A percentile compares a stretch with the other conserved stretches of the same genome.
Evolutionary conservation across 2,888 invertebrate species (phyloP).

Genomic region (Diabrotica balteata): DNA sequence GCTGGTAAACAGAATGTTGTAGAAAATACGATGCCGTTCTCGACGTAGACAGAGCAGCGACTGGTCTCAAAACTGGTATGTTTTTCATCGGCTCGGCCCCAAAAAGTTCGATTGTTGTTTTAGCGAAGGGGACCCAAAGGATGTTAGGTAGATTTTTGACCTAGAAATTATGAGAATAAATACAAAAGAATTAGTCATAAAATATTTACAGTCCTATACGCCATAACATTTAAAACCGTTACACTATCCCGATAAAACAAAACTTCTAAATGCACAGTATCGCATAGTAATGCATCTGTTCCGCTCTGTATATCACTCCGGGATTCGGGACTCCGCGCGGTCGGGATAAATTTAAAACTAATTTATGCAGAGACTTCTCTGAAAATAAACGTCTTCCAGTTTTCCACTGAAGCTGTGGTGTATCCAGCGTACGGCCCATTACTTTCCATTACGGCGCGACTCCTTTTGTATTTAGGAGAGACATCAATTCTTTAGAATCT

Average conservation of each 20-base stretch:
- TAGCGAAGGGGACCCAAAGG: too few relatives aligned
- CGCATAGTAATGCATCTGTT: slow-evolving; percentile 29
- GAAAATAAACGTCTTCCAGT: slow-evolving; percentile 40
- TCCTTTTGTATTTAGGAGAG: slow-evolving; percentile 40
- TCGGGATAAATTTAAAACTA: slow-evolving; percentile 40
- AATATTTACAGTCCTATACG: too few relatives aligned
- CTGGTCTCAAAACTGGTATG: too few relatives aligned
- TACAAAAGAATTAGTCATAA: too few relatives aligned
- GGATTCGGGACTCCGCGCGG: slow-evolving; percentile 27
- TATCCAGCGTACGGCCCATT: slow-evolving; percentile 46
- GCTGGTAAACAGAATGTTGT: too few relatives aligned
- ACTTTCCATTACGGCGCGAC: slow-evolving; percentile 46
- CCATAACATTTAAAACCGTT: too few relatives aligned
- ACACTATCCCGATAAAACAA: not conserved
- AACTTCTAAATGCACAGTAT: slow-evolving; percentile 9
- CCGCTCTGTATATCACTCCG: slow-evolving; percentile 29
- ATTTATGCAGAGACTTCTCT: slow-evolving; percentile 42
- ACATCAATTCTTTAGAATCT: slow-evolving; percentile 34
- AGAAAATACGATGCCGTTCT: too few relatives aligned
- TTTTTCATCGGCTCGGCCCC: too few relatives aligned
- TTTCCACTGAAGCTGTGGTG: slow-evolving; percentile 32
- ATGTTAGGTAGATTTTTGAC: too few relatives aligned
- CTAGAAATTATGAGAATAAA: too few relatives aligned
- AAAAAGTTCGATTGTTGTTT: too few relatives aligned
- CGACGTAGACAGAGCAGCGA: too few relatives aligned